Evolutionary conservation across 2,113 vertebrate genomes (phyloP).

Genomic region (Gorsachius goisagi): DNA sequence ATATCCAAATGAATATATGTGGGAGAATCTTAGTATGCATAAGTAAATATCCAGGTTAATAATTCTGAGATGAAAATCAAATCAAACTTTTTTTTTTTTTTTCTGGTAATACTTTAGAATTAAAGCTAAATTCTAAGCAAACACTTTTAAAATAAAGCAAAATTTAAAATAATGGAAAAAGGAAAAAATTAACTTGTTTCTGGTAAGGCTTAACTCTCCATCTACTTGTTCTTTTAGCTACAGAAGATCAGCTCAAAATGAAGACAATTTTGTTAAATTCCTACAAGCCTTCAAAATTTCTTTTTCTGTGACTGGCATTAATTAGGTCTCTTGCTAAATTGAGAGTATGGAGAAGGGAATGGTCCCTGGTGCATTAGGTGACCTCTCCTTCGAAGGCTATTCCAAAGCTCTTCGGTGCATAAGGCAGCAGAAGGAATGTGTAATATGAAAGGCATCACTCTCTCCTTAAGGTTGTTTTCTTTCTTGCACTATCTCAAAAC

Average conservation of each 20-base stretch:
- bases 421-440: not conserved
- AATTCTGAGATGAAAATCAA: not conserved
- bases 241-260: not conserved
- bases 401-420: not conserved
- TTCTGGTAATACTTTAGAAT: not conserved
- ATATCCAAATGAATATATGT: not conserved
- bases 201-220: not conserved
- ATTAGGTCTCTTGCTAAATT: not conserved
- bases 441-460: not conserved
- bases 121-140: not conserved
- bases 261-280: not conserved
- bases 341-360: not conserved
- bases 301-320: not conserved
- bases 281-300: not conserved
- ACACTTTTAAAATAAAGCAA: not conserved
- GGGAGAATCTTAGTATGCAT: not conserved
- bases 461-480: not conserved
- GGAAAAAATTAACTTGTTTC: not conserved
- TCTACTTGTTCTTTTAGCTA: not conserved
- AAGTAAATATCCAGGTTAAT: not conserved
- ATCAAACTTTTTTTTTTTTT: not conserved
- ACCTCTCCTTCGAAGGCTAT: not conserved
- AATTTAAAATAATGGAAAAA: not conserved
- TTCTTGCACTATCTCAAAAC: not conserved
- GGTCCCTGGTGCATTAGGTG: not conserved